Percentiles rank a stretch among this genome's conserved stretches.
Evolutionary conservation across 2,113 vertebrate species (phyloP).

Genomic region (Condylura cristata): DNA sequence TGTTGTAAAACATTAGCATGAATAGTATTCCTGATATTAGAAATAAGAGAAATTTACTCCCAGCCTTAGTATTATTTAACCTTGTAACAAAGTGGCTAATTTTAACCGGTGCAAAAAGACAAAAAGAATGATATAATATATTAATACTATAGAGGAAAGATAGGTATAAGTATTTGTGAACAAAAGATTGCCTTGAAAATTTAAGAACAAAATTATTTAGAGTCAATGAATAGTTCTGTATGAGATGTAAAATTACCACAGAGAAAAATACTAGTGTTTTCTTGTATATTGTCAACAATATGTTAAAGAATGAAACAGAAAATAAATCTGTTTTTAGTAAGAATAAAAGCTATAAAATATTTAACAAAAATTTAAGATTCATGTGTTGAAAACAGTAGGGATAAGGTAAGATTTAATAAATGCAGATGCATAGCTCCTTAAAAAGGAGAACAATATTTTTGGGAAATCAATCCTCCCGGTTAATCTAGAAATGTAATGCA

Average conservation of each 20-base stretch:
- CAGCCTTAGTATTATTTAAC: neutral
- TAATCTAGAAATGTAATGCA: neutral
- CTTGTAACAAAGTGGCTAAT: conserved; percentile 15
- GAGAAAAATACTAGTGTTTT: conserved; percentile 19
- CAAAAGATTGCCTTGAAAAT: neutral
- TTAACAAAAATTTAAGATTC: neutral
- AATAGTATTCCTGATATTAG: neutral
- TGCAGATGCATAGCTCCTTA: neutral
- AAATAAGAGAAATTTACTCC: neutral
- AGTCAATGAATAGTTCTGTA: conserved; percentile 3
- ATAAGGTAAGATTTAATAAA: neutral
- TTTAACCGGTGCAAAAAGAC: neutral
- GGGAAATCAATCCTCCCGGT: conserved; percentile 18
- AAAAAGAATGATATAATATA: neutral
- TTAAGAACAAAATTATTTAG: conserved; percentile 31
- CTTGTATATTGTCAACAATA: neutral
- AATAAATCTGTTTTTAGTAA: neutral
- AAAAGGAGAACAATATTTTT: conserved; percentile 19
- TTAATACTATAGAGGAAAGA: conserved; percentile 17
- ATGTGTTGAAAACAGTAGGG: neutral
- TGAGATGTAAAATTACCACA: neutral
- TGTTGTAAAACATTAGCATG: conserved; percentile 14
- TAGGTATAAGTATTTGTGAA: conserved; percentile 17
- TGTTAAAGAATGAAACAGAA: neutral
- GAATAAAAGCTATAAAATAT: neutral